Conservation (phyloP, 2,113 vertebrate genomes). For the Channa maculata region DNA sequence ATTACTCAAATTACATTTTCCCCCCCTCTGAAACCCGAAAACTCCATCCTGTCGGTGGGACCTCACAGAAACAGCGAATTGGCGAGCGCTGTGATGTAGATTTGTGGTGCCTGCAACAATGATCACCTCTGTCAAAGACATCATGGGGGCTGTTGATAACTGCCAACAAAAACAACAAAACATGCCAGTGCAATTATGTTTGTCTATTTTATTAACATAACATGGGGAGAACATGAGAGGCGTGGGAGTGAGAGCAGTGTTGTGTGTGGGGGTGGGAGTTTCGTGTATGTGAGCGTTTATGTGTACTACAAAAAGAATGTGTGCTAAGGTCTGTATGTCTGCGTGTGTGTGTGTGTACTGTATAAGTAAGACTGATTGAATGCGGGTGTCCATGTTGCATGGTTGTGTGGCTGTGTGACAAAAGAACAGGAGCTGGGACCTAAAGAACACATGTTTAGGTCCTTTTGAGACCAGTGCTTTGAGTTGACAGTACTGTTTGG, state of each 20-base stretch:
- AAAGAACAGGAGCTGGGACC: conserved; percentile 73
- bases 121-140: conserved; percentile 57
- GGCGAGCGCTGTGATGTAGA: conserved; percentile 48
- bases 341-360: conserved; percentile 8
- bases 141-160: conserved; percentile 55
- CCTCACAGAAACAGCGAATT: conserved; percentile 50
- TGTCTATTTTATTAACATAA: conserved; percentile 71
- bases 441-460: conserved; percentile 77
- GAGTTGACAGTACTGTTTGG: conserved; percentile 72
- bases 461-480: conserved; percentile 60
- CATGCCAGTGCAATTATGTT: conserved; percentile 64
- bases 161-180: conserved; percentile 75
- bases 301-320: conserved; percentile 7
- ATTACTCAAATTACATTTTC: conserved; percentile 42
- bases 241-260: conserved; percentile 67
- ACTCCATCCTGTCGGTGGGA: conserved; percentile 29
- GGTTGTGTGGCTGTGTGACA: conserved; percentile 44
- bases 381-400: conserved; percentile 51
- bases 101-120: conserved; percentile 61
- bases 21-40: conserved; percentile 9
- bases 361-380: conserved; percentile 40
- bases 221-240: conserved; percentile 78
- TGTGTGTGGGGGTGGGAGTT: conserved; percentile 47
- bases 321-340: neutral
- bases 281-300: conserved; percentile 20